phyloP scores from a whole-genome alignment of 2,113 vertebrate genomes.

The Dryoscopus gambensis region DNA sequence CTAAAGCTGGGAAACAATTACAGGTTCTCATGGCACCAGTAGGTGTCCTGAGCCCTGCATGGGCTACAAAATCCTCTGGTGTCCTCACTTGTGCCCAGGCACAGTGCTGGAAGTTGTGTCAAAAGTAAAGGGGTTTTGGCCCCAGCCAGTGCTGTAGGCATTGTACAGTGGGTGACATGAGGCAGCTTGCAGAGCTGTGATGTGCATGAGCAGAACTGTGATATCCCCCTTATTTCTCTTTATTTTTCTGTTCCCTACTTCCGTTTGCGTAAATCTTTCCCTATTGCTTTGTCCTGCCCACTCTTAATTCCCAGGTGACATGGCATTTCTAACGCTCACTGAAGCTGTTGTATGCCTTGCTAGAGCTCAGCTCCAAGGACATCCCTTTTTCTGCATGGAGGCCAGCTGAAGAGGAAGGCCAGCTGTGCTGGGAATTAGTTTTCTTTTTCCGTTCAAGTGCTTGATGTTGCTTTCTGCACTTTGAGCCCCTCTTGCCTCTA shows the following conservation, averaged over 20 bases:
- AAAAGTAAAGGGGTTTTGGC: background rate
- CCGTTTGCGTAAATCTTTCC: background rate
- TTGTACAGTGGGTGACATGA: background rate
- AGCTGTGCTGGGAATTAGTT: background rate
- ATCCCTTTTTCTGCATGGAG: accelerated
- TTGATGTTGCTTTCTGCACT: background rate
- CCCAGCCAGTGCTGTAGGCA: background rate
- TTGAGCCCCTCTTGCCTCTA: background rate
- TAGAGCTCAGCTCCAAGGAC: background rate
- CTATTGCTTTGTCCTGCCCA: background rate
- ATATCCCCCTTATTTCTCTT: background rate
- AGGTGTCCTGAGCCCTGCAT: background rate
- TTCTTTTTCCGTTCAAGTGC: background rate
- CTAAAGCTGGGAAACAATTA: background rate
- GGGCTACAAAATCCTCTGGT: background rate
- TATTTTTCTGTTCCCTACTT: background rate
- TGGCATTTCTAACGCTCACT: background rate
- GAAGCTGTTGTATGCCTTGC: background rate
- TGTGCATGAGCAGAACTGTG: background rate
- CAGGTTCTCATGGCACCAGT: background rate
- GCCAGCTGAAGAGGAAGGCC: background rate
- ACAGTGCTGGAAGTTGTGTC: background rate
- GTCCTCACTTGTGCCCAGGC: background rate
- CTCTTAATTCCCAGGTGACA: background rate
- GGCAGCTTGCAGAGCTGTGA: background rate